Evolutionary conservation across 2,888 invertebrate species (phyloP).

Genomic region (Sminthurides aquaticus): DNA sequence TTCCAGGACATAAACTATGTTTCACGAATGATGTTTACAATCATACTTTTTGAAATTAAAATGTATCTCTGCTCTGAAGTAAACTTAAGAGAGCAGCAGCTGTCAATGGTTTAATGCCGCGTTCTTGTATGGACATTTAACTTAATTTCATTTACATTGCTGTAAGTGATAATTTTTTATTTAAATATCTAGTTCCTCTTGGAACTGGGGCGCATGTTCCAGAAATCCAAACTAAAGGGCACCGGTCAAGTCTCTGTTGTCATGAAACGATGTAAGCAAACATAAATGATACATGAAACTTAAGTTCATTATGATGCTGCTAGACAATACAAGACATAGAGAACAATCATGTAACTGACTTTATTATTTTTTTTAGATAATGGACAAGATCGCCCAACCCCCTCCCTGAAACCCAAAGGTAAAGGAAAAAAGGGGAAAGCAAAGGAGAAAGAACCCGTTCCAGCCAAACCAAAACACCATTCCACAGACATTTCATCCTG

Average conservation of each 20-base stretch:
- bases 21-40: too few species aligned
- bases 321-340: too few species aligned
- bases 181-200: conserved; percentile 75
- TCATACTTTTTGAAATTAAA: too few species aligned
- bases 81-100: too few species aligned
- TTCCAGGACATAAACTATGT: too few species aligned
- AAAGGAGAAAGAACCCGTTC: conserved; percentile 18
- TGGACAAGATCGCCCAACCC: conserved; percentile 31
- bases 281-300: too few species aligned
- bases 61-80: too few species aligned
- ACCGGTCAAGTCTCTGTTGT: conserved; percentile 76
- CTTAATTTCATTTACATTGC: too few species aligned
- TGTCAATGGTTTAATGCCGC: too few species aligned
- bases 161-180: too few species aligned
- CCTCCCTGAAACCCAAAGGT: conserved; percentile 23
- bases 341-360: too few species aligned
- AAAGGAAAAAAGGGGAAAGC: conserved; percentile 21
- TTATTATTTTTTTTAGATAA: conserved; percentile 35
- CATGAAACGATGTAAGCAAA: conserved; percentile 83
- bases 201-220: conserved; percentile 77
- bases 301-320: not conserved
- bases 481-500: conserved; percentile 19
- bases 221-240: conserved; percentile 60
- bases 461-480: conserved; percentile 16
- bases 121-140: too few species aligned